Conservation (phyloP, 2,113 vertebrate species). For the Phylloscopus trochiloides region DNA sequence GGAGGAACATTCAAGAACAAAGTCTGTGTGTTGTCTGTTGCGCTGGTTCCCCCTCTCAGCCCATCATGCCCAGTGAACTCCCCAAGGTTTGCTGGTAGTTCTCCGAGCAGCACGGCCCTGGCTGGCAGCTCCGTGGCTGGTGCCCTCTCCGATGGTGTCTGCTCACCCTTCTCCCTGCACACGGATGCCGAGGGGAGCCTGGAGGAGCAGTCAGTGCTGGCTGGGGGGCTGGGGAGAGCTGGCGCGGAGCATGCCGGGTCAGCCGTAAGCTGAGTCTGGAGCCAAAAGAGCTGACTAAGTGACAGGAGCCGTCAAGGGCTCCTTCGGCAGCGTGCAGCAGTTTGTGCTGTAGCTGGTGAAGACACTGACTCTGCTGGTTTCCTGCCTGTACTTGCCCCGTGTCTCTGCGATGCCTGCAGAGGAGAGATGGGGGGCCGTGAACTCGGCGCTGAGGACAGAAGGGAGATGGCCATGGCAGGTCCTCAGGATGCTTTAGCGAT, state of each 20-base stretch:
- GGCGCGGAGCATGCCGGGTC: neutral
- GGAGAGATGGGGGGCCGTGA: conserved; percentile 1
- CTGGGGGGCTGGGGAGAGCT: neutral
- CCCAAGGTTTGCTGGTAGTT: neutral
- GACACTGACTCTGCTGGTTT: conserved; percentile 31
- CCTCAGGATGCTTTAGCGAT: neutral
- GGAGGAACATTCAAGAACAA: neutral
- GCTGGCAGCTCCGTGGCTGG: accelerated
- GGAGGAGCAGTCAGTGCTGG: neutral
- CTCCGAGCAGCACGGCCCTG: neutral
- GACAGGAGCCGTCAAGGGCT: conserved; percentile 12
- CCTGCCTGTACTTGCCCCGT: conserved; percentile 6
- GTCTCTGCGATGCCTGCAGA: neutral
- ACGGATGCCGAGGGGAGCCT: neutral
- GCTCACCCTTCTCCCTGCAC: neutral
- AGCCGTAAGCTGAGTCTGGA: neutral
- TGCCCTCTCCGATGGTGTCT: accelerated
- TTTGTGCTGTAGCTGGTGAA: neutral
- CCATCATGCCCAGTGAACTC: accelerated
- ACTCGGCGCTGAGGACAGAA: neutral
- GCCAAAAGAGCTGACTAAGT: conserved; percentile 40
- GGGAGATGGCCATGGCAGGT: neutral
- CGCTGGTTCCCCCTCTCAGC: neutral
- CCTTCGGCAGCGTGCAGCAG: neutral
- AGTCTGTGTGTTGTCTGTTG: neutral